Conservation (phyloP, 2,797 vertebrate species). For the Phataginus tricuspis region DNA sequence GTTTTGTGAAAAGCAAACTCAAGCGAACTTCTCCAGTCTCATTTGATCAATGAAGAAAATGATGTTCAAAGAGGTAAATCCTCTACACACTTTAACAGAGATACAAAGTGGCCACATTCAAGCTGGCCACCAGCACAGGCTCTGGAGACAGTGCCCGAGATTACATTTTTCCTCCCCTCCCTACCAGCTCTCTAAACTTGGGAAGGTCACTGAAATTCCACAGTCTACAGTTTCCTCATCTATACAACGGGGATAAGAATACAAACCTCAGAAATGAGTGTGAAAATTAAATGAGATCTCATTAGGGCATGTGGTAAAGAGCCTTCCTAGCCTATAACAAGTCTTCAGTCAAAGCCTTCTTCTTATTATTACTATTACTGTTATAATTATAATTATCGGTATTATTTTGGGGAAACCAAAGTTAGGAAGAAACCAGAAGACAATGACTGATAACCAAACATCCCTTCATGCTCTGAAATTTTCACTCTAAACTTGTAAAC, state of each 20-base stretch:
- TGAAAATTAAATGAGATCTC: background rate
- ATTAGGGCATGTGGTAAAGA: background rate
- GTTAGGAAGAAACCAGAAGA: background rate
- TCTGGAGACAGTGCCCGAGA: background rate
- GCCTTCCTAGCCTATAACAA: background rate
- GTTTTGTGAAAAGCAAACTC: background rate
- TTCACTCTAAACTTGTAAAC: slow-evolving; percentile 3
- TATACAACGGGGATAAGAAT: background rate
- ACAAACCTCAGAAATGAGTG: background rate
- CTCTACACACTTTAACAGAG: background rate
- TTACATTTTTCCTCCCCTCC: background rate
- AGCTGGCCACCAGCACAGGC: background rate
- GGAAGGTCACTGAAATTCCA: background rate
- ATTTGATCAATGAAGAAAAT: background rate
- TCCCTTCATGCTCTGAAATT: background rate
- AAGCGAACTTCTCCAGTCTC: background rate
- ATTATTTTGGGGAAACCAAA: background rate
- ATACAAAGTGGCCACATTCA: background rate
- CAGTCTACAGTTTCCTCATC: background rate
- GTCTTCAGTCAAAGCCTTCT: background rate
- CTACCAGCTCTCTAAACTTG: background rate
- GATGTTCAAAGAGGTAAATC: background rate
- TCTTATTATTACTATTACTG: background rate
- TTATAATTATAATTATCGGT: background rate
- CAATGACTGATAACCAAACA: background rate